A percentile compares a stretch with the other conserved stretches of the same genome.
Conservation (phyloP, 2,888 invertebrate species). For the Aspidapion aeneum region DNA sequence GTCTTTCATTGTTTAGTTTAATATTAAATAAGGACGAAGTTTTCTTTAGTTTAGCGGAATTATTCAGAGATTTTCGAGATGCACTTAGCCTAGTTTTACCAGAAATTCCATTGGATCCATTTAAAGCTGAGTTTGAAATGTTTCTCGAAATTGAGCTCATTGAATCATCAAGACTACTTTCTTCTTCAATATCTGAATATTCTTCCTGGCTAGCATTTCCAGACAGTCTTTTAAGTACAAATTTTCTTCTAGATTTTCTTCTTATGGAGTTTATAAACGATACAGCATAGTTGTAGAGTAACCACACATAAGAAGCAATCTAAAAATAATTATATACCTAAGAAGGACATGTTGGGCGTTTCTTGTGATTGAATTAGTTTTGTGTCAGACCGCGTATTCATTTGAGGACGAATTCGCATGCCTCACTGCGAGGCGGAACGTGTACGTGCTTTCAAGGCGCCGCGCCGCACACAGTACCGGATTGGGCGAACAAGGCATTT, state of each 20-base stretch:
- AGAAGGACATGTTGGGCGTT: no score
- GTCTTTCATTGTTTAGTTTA: neutral
- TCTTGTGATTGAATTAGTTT: no score
- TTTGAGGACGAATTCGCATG: no score
- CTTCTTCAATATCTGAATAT: conserved; percentile 23
- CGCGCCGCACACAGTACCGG: no score
- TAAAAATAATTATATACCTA: conserved; percentile 21
- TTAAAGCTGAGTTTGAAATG: conserved; percentile 14
- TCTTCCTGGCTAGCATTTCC: conserved; percentile 13
- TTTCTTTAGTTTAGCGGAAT: conserved; percentile 6
- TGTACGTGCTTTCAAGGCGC: no score
- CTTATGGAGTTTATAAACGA: conserved; percentile 7
- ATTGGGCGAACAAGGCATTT: no score
- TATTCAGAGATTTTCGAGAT: conserved; percentile 5
- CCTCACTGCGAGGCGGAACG: no score
- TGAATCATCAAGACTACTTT: conserved; percentile 21
- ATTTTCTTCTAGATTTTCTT: conserved; percentile 17
- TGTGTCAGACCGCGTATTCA: no score
- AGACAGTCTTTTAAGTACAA: conserved; percentile 20
- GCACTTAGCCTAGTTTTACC: conserved; percentile 10
- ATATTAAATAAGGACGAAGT: conserved; percentile 1
- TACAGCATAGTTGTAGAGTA: conserved; percentile 19
- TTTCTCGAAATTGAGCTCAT: conserved; percentile 8
- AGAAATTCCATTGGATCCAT: conserved; percentile 3
- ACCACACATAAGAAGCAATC: conserved; percentile 18